Evolutionary conservation across 1,140 invertebrate species (phyloP), one percentile per base, ranked within the genome.

Genomic region (Drosophila nebulosa): DNA sequence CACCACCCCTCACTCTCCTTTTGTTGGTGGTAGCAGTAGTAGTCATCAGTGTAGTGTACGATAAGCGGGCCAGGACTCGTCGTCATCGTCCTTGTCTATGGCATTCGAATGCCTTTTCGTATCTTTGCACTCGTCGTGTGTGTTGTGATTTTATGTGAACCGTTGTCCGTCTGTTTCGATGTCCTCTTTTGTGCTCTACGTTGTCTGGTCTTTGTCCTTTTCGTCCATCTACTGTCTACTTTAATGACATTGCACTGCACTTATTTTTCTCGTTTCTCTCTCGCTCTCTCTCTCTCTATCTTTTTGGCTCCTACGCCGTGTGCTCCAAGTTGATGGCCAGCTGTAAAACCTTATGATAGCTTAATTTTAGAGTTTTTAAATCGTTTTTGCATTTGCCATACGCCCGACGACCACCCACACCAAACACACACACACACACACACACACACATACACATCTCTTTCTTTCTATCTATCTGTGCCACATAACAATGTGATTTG

Each of bases 311-410:
- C n/a, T 30, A 39, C 64, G 68, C 72, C 71, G 67, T 74, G 71
- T 74, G 18, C 71, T 74, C 32, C 52, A 64, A 60, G 67, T 78
- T 77, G 74, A 86, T 86, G 68, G 78, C 61, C 66, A 50, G 64
- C 59, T 75, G 74, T 88, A 75, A 86, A 81, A 86, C 74, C 81
- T 88, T 86, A 88, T 88, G 83, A 86, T 86, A 71, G 81, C 81
- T 86, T 86, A 86, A 86, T 86, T 86, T 86, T 88, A 86, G 78
- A 86, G 81, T 75, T 86, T 86, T 88, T 72, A 86, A 85, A 88
- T 86, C 81, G 81, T 61, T 84, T 79, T 67, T 80, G 64, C 73
- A 80, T 74, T 57, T 85, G 70, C 69, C 64, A 74, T 64, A 64
- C 69, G 60, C 46, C 64, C n/a, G n/a, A n/a, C n/a, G n/a, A n/a